These are phyloP conservation scores for Campylorhamphus procurvoides DNA, from an alignment of 2,113 vertebrate genomes.

Conservation along the genomic window DNA sequence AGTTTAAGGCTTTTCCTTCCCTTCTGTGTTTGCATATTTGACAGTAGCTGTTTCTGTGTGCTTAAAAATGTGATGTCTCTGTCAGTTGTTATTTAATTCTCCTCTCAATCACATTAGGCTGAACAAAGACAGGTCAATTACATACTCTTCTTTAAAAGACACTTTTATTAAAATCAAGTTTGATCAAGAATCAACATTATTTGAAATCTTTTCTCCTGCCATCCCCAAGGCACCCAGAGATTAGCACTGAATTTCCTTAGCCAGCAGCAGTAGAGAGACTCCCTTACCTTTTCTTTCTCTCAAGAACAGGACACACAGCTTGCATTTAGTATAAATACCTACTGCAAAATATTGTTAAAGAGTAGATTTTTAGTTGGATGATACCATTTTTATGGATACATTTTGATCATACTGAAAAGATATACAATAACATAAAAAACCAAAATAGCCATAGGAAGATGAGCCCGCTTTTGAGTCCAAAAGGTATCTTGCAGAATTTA, in stretches of 20 bases:
- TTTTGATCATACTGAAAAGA: background rate
- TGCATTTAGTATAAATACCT: background rate
- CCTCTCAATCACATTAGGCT: conserved; percentile 37
- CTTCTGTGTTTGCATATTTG: conserved; percentile 37
- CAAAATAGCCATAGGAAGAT: background rate
- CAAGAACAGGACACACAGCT: background rate
- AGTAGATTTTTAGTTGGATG: background rate
- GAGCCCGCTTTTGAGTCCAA: background rate
- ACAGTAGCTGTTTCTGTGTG: conserved; percentile 21
- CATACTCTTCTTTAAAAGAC: conserved; percentile 6
- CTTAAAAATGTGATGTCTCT: conserved; percentile 17
- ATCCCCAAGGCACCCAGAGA: background rate
- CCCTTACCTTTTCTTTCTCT: background rate
- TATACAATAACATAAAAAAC: background rate
- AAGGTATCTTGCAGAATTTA: background rate
- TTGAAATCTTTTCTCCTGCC: conserved; percentile 4
- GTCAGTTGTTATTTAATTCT: conserved; percentile 42
- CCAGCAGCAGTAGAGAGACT: background rate
- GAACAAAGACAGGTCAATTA: conserved; percentile 54
- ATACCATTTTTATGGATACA: background rate
- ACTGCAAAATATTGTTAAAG: background rate
- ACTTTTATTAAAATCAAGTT: conserved; percentile 38
- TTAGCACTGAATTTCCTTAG: background rate
- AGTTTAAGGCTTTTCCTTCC: background rate
- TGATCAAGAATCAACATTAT: conserved; percentile 29